Evolutionary conservation across 2,888 invertebrate genomes (phyloP).

Genomic region (Liopterus haemorrhoidalis): DNA sequence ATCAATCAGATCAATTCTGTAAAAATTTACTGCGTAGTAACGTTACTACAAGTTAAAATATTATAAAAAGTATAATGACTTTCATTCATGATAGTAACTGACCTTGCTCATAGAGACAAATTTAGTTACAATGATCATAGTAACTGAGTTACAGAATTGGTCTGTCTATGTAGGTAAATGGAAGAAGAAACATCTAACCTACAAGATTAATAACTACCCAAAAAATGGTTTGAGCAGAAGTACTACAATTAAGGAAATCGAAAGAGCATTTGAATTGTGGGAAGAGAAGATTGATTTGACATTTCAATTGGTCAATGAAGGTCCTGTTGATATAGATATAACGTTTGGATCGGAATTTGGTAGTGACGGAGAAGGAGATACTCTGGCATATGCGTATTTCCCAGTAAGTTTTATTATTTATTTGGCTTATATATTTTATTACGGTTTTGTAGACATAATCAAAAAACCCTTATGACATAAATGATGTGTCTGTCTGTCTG

Average conservation of each 20-base stretch:
- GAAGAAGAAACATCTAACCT: slow-evolving; percentile 10
- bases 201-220: slow-evolving; percentile 14
- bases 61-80: too few species aligned
- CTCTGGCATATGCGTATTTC: slow-evolving; percentile 14
- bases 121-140: too few species aligned
- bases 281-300: slow-evolving; percentile 8
- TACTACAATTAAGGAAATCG: slow-evolving; percentile 6
- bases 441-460: too few species aligned
- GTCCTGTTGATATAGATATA: slow-evolving; percentile 15
- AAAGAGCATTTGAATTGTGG: slow-evolving; percentile 15
- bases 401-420: slow-evolving; percentile 13
- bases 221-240: slow-evolving; percentile 4
- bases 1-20: too few species aligned
- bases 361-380: slow-evolving; percentile 13
- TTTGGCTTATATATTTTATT: neutral
- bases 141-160: too few species aligned
- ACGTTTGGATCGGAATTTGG: neutral
- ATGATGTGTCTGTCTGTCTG: too few species aligned
- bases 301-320: slow-evolving; percentile 9
- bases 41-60: too few species aligned
- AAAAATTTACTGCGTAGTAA: too few species aligned
- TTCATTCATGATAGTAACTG: too few species aligned
- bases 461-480: too few species aligned
- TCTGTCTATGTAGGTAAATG: slow-evolving; percentile 10
- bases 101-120: too few species aligned